These are phyloP conservation scores for Heliconius nattereri DNA, from an alignment of 1,140 invertebrate species.

Conservation along the genomic window DNA sequence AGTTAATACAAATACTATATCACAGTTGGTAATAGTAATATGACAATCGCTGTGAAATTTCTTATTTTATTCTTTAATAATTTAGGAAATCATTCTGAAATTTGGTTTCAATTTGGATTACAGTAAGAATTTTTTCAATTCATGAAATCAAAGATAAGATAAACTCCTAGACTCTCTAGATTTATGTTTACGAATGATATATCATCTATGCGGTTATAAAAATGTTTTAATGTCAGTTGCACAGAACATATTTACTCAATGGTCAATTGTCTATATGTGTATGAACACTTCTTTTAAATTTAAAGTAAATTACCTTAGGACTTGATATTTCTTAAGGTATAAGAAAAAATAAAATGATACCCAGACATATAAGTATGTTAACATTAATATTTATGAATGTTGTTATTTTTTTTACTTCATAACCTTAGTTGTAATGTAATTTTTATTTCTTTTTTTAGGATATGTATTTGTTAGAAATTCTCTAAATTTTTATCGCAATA, in stretches of 20 bases:
- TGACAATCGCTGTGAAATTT: too few species aligned
- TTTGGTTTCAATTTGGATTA: too few species aligned
- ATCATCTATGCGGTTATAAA: neutral
- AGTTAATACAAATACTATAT: too few species aligned
- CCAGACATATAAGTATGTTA: neutral
- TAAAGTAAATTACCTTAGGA: neutral
- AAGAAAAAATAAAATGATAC: neutral
- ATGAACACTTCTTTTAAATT: neutral
- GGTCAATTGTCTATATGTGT: neutral
- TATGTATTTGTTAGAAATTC: neutral
- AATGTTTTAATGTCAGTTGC: neutral
- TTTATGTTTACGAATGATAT: neutral
- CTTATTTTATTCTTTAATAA: too few species aligned
- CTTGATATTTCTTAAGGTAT: neutral
- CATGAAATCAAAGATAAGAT: too few species aligned
- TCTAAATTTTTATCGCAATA: slow-evolving; percentile 28
- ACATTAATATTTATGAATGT: neutral
- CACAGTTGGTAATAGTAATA: too few species aligned
- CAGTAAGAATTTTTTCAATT: too few species aligned
- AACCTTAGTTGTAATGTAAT: neutral
- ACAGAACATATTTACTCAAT: too few species aligned
- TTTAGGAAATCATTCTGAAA: too few species aligned
- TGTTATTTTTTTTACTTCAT: neutral
- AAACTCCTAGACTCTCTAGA: too few species aligned
- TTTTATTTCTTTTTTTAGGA: neutral